Conservation (phyloP, 2,113 vertebrate species). For the Oryzias woworae region DNA sequence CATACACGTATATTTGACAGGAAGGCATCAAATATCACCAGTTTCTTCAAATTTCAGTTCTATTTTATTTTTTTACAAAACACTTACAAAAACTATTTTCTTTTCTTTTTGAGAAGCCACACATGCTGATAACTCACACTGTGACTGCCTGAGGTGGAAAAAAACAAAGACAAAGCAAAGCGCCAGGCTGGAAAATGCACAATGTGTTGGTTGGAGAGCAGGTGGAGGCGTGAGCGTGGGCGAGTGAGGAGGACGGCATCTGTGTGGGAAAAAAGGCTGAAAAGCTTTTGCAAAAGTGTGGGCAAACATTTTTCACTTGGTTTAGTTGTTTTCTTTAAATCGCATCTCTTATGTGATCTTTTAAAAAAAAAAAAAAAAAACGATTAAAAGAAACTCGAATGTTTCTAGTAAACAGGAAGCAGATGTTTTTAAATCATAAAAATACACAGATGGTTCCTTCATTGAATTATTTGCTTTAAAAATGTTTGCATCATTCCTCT, state of each 20-base stretch:
- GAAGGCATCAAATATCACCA: too few relatives aligned
- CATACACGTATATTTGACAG: too few relatives aligned
- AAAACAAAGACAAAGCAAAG: not conserved
- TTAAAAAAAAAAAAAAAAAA: not conserved
- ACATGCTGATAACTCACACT: not conserved
- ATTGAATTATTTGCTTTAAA: too few relatives aligned
- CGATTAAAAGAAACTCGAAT: too few relatives aligned
- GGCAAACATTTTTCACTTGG: not conserved
- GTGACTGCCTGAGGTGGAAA: slow-evolving; percentile 6
- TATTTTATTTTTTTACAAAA: too few relatives aligned
- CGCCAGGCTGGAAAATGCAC: slow-evolving; percentile 6
- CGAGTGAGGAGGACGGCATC: slow-evolving; percentile 17
- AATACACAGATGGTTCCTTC: too few relatives aligned
- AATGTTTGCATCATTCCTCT: too few relatives aligned
- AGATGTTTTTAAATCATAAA: too few relatives aligned
- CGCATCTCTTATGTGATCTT: not conserved
- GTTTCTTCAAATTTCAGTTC: too few relatives aligned
- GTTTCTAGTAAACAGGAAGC: too few relatives aligned
- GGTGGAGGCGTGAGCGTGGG: slow-evolving; percentile 32
- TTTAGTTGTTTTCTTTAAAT: not conserved
- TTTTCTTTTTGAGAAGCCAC: not conserved
- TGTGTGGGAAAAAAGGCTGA: slow-evolving; percentile 13
- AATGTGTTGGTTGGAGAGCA: slow-evolving; percentile 7
- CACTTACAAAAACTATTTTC: not conserved
- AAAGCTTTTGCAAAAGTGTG: slow-evolving; percentile 4